phyloP scores from a whole-genome alignment of 2,888 invertebrate species.

The Pseudococcus longispinus region DNA sequence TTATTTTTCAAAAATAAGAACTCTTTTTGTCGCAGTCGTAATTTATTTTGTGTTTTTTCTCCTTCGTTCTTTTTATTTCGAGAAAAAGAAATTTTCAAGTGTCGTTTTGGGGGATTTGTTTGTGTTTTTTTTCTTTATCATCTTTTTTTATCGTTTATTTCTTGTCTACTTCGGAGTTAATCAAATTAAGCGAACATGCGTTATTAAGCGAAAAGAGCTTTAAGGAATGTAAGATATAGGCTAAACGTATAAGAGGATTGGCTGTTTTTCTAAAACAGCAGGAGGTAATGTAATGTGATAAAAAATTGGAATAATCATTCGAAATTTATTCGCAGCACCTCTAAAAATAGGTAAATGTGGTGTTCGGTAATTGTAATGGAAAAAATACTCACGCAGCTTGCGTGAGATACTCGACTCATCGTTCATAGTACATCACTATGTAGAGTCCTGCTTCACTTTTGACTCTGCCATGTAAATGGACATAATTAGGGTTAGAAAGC shows the following conservation, averaged over 20 bases:
- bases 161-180: neutral
- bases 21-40: neutral
- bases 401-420: too few relatives aligned
- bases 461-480: too few relatives aligned
- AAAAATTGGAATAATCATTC: neutral
- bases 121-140: neutral
- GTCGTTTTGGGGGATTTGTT: neutral
- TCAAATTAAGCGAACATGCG: neutral
- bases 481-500: too few relatives aligned
- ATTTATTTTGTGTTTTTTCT: neutral
- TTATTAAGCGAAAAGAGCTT: neutral
- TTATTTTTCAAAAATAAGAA: neutral
- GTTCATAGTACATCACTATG: too few relatives aligned
- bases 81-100: neutral
- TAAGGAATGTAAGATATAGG: neutral
- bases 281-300: neutral
- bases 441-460: too few relatives aligned
- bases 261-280: neutral
- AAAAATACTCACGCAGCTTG: too few relatives aligned
- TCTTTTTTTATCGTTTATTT: neutral
- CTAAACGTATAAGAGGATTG: neutral
- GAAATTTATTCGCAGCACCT: too few relatives aligned
- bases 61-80: neutral
- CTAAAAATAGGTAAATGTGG: too few relatives aligned
- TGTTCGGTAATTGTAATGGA: too few relatives aligned